phyloP scores from a whole-genome alignment of 2,888 invertebrate species.

The Noctua pronuba region DNA sequence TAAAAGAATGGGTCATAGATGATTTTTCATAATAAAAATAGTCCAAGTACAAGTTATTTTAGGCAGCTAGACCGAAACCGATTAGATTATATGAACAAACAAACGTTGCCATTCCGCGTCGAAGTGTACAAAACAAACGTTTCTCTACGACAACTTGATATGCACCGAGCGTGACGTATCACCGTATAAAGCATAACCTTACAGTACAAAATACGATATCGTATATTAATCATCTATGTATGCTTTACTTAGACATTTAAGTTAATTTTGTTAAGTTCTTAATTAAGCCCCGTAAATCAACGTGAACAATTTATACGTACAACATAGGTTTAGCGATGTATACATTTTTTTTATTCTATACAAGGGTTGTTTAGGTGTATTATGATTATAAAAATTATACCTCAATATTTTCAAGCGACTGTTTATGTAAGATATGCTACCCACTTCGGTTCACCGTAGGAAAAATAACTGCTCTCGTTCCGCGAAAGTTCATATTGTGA shows the following conservation, averaged over 20 bases:
- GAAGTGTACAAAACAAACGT: constrained; percentile 65
- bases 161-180: constrained; percentile 41
- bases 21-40: constrained; percentile 59
- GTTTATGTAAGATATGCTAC: constrained; percentile 77
- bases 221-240: constrained; percentile 86
- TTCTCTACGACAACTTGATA: constrained; percentile 35
- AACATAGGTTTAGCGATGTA: constrained; percentile 77
- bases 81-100: constrained; percentile 63
- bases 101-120: constrained; percentile 75
- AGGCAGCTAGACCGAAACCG: constrained; percentile 71
- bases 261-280: constrained; percentile 73
- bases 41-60: constrained; percentile 73
- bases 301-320: constrained; percentile 81
- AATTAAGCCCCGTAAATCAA: constrained; percentile 69
- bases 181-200: constrained; percentile 80
- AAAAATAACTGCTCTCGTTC: constrained; percentile 44
- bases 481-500: neutral
- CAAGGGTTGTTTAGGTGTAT: constrained; percentile 79
- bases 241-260: constrained; percentile 86
- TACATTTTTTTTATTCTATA: constrained; percentile 75
- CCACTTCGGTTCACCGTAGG: constrained; percentile 71
- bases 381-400: constrained; percentile 81
- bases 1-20: constrained; percentile 48
- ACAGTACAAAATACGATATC: constrained; percentile 89
- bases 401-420: constrained; percentile 81